phyloP scores from a whole-genome alignment of 1,140 invertebrate genomes.

The Lordiphosa clarofinis region DNA sequence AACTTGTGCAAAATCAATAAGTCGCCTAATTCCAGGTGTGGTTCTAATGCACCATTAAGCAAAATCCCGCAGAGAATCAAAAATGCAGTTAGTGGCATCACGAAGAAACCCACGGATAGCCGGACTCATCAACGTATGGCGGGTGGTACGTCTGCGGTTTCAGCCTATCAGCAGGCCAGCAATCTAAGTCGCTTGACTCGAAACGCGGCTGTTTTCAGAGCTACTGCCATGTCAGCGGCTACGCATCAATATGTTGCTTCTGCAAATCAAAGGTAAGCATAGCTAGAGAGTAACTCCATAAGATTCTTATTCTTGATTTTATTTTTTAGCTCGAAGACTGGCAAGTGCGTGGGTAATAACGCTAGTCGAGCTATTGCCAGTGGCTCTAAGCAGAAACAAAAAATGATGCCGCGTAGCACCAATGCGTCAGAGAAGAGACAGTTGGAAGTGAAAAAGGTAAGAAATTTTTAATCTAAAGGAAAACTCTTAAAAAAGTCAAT shows the following conservation, averaged over 20 bases:
- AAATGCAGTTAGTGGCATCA: no score
- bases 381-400: constrained; percentile 10
- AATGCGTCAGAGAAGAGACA: constrained; percentile 58
- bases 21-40: constrained; percentile 12
- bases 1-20: constrained; percentile 17
- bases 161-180: no score
- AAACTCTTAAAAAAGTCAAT: no score
- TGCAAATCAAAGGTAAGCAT: background rate
- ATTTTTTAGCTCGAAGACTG: constrained; percentile 6
- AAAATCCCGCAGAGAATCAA: no score
- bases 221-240: no score
- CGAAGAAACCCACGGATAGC: no score
- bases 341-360: background rate
- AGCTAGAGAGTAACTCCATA: background rate
- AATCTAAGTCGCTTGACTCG: no score
- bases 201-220: no score
- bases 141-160: no score
- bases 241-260: no score
- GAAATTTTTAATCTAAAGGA: no score
- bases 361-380: background rate
- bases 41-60: background rate
- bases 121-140: no score
- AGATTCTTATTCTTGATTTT: background rate
- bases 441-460: constrained; percentile 62
- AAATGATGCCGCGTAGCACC: constrained; percentile 51